Evolutionary conservation across 30 jellyfish, hydroid and myxozoan genomes (phyloP).

Genomic region (Sanderia malayensis): DNA sequence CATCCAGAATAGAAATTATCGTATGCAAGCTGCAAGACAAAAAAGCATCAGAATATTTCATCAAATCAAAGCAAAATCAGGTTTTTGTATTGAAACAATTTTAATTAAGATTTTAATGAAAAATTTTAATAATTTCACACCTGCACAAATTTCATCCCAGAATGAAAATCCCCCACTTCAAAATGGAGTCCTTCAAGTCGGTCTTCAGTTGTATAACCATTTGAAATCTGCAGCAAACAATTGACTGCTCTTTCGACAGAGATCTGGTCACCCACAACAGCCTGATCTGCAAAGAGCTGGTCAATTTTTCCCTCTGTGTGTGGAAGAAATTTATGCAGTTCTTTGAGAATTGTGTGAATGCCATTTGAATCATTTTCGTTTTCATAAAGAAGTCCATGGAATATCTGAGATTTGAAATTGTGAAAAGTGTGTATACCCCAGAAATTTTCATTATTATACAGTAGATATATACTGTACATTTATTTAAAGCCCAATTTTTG

Average conservation of each 20-base stretch:
- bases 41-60: no score
- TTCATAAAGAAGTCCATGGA: slow-evolving; percentile 14
- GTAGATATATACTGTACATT: no score
- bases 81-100: no score
- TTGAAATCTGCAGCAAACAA: slow-evolving; percentile 17
- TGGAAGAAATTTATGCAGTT: slow-evolving; percentile 4
- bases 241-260: slow-evolving; percentile 29
- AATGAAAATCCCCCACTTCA: slow-evolving; percentile 32
- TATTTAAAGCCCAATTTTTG: no score
- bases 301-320: neutral
- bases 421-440: no score
- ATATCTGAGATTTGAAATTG: no score
- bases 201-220: slow-evolving; percentile 16
- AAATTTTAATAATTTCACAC: neutral
- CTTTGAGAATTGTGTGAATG: slow-evolving; percentile 6
- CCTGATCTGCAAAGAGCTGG: slow-evolving; percentile 13
- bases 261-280: slow-evolving; percentile 16
- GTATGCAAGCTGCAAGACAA: slow-evolving; percentile 7
- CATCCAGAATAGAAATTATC: slow-evolving; percentile 10
- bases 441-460: no score
- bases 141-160: slow-evolving; percentile 21
- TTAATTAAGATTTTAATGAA: no score
- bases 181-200: slow-evolving; percentile 23
- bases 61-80: no score
- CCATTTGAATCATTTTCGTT: slow-evolving; percentile 30